Percentiles rank a stretch among this genome's conserved stretches.
phyloP scores from a whole-genome alignment of 2,888 invertebrate species.

The Cyaniris semiargus region DNA sequence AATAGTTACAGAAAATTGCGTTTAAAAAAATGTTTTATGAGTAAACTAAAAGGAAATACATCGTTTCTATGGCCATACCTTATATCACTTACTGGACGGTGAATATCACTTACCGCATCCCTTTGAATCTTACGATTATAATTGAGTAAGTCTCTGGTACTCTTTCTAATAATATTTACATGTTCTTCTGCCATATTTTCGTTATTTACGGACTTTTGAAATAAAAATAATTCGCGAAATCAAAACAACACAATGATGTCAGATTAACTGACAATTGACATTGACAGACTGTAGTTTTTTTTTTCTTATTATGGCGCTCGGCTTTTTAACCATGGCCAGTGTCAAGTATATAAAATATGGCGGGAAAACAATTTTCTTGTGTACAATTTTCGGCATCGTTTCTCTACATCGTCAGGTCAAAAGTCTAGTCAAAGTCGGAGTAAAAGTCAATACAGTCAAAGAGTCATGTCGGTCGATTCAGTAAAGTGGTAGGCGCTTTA shows the following conservation, averaged over 20 bases:
- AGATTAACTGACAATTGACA: too few species aligned
- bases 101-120: slow-evolving; percentile 55
- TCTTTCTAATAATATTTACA: slow-evolving; percentile 52
- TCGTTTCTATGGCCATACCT: slow-evolving; percentile 44
- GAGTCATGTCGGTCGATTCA: too few species aligned
- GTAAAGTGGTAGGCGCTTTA: too few species aligned
- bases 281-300: too few species aligned
- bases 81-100: slow-evolving; percentile 49
- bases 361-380: too few species aligned
- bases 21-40: background rate
- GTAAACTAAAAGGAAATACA: background rate
- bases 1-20: background rate
- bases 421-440: too few species aligned
- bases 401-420: too few species aligned
- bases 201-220: background rate
- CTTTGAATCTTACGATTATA: slow-evolving; percentile 55
- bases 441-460: too few species aligned
- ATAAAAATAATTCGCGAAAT: background rate
- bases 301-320: too few species aligned
- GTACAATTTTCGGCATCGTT: too few species aligned
- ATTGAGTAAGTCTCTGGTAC: slow-evolving; percentile 52
- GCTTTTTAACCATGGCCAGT: too few species aligned
- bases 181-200: slow-evolving; percentile 47
- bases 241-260: background rate
- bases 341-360: too few species aligned